A percentile compares a stretch with the other conserved stretches of the same genome.
Conservation (phyloP, 2,113 vertebrate species). For the Chauna torquata region DNA sequence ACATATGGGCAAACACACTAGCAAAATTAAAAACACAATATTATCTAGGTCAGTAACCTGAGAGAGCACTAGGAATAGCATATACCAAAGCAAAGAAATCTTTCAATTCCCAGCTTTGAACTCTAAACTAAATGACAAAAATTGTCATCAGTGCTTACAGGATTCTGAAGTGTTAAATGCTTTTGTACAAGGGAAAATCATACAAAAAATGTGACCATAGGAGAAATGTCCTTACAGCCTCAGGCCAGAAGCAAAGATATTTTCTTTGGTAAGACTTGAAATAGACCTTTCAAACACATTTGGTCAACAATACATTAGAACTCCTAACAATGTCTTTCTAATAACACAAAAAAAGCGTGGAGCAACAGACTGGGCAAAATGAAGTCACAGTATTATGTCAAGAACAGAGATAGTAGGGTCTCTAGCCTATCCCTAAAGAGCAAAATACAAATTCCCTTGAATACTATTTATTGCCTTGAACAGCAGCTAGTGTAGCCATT, state of each 20-base stretch:
- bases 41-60: not conserved
- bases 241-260: not conserved
- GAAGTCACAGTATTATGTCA: not conserved
- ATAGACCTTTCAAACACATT: not conserved
- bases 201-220: not conserved
- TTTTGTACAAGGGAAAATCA: not conserved
- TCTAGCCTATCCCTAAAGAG: not conserved
- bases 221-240: not conserved
- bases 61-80: not conserved
- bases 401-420: not conserved
- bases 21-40: not conserved
- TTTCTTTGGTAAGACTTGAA: not conserved
- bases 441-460: not conserved
- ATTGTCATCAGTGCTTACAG: not conserved
- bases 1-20: not conserved
- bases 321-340: not conserved
- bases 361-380: not conserved
- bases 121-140: not conserved
- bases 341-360: not conserved
- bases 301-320: not conserved
- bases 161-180: not conserved
- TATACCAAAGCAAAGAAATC: not conserved
- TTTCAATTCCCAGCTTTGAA: not conserved
- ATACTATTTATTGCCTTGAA: not conserved
- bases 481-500: not conserved